Conservation (phyloP, 1,140 invertebrate genomes). For the Ips typographus region DNA sequence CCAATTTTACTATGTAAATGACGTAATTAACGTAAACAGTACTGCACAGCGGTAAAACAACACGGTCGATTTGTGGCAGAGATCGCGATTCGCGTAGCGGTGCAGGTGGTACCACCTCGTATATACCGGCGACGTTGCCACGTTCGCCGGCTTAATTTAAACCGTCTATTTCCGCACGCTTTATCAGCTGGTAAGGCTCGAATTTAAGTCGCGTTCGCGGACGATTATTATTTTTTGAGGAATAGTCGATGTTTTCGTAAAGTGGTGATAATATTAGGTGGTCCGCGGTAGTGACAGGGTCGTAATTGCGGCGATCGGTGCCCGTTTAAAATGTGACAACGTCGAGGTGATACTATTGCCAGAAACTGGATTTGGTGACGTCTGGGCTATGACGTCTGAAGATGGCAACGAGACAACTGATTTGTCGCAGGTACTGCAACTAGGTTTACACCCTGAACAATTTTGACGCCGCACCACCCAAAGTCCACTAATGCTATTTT, state of each 20-base stretch:
- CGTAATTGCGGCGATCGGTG: background rate
- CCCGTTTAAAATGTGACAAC: constrained; percentile 5
- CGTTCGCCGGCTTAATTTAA: constrained; percentile 10
- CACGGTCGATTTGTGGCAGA: constrained; percentile 27
- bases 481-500: too few species aligned
- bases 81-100: constrained; percentile 24
- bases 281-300: background rate
- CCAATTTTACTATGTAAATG: constrained; percentile 28
- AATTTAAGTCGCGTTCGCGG: constrained; percentile 11
- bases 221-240: constrained; percentile 16
- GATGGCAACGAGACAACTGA: constrained; percentile 10
- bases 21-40: constrained; percentile 35
- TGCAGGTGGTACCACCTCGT: constrained; percentile 28
- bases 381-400: constrained; percentile 28
- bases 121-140: constrained; percentile 20
- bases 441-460: too few species aligned
- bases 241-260: constrained; percentile 9
- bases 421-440: constrained; percentile 43
- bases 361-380: constrained; percentile 12
- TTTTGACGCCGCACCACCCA: too few species aligned
- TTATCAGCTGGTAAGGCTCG: constrained; percentile 23
- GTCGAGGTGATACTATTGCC: constrained; percentile 11
- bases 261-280: background rate
- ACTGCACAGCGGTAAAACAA: constrained; percentile 34
- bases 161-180: constrained; percentile 26